Base-by-base conservation (phyloP, 2,888 invertebrate species). In the Diaprepes abbreviatus region DNA sequence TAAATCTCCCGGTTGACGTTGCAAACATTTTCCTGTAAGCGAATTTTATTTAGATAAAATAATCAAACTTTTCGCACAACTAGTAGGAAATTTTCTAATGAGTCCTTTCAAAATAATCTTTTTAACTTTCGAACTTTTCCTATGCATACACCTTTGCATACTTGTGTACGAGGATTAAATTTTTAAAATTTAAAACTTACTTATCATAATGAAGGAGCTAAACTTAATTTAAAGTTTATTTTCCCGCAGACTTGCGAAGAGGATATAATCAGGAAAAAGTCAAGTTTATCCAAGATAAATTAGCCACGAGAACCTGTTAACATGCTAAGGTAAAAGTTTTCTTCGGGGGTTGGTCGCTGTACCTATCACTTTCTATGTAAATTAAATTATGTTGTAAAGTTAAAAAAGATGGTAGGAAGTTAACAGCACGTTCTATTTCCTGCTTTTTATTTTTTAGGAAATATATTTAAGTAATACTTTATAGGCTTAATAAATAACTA, bases 361-460 rank as follows among this genome's bases (percentile, higher is more conserved):
- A 21, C 81, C 80, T 82, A 82, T 82, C 82, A 82, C 81, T 82
- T 82, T 80, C 81, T 81, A 83, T 83, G 83, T 82, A 83, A 83
- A 83, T 83, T 83, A 82, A 82, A 83, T 83, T 82, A 83, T 83
- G 21, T 45, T 9, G 5, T 1, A 38, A 40, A 40, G 40, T 40
- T 17, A 17, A 1, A 17, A 17, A 40, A 40, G 17, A 17, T 24
- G 24, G 24, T 24, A 24, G 24, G n/a, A n/a, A n/a, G n/a, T n/a
- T n/a, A n/a, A n/a, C n/a, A n/a, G n/a, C n/a, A n/a, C n/a, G n/a
- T n/a, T n/a, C n/a, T n/a, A n/a, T n/a, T n/a, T n/a, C n/a, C n/a
- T n/a, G n/a, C n/a, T n/a, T n/a, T n/a, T n/a, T n/a, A n/a, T n/a
- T n/a, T n/a, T n/a, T n/a, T n/a, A n/a, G n/a, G n/a, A n/a, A n/a